Evolutionary conservation across 2,888 invertebrate species (phyloP).

Genomic region (Stenurella melanura): DNA sequence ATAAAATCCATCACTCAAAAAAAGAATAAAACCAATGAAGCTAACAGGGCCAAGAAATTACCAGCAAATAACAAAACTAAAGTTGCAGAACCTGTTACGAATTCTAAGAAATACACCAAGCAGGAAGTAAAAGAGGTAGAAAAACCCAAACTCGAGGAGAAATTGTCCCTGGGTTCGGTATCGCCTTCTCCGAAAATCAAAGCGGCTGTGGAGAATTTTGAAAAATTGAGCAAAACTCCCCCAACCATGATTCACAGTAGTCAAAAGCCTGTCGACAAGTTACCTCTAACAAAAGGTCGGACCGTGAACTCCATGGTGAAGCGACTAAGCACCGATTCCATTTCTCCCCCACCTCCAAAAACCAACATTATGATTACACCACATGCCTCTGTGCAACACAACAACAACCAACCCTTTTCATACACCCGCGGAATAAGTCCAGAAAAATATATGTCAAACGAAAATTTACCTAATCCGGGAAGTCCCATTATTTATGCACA

Average conservation of each 20-base stretch:
- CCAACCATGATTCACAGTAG: slow-evolving; percentile 83
- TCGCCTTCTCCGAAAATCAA: slow-evolving; percentile 71
- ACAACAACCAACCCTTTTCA: slow-evolving; percentile 87
- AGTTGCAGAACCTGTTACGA: slow-evolving; percentile 25
- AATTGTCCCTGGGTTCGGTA: slow-evolving; percentile 42
- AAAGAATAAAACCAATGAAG: slow-evolving; percentile 58
- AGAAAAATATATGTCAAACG: slow-evolving; percentile 65
- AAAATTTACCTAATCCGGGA: slow-evolving; percentile 68
- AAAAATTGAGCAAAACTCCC: slow-evolving; percentile 66
- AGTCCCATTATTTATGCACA: slow-evolving; percentile 85
- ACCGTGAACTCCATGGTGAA: slow-evolving; percentile 87
- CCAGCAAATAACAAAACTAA: slow-evolving; percentile 41
- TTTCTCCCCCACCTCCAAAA: slow-evolving; percentile 80
- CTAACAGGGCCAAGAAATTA: slow-evolving; percentile 46
- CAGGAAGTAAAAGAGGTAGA: slow-evolving; percentile 30
- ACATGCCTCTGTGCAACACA: slow-evolving; percentile 78
- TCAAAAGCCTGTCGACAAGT: slow-evolving; percentile 81
- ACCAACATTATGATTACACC: slow-evolving; percentile 77
- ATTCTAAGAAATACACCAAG: slow-evolving; percentile 1
- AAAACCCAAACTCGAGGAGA: slow-evolving; percentile 59
- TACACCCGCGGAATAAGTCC: slow-evolving; percentile 80
- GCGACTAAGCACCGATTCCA: slow-evolving; percentile 83
- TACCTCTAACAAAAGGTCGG: slow-evolving; percentile 81
- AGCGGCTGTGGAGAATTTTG: slow-evolving; percentile 75
- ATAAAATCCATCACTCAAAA: slow-evolving; percentile 62